A percentile compares a stretch with the other conserved stretches of the same genome.
phyloP scores from a whole-genome alignment of 2,113 vertebrate species.

The Conger conger region DNA sequence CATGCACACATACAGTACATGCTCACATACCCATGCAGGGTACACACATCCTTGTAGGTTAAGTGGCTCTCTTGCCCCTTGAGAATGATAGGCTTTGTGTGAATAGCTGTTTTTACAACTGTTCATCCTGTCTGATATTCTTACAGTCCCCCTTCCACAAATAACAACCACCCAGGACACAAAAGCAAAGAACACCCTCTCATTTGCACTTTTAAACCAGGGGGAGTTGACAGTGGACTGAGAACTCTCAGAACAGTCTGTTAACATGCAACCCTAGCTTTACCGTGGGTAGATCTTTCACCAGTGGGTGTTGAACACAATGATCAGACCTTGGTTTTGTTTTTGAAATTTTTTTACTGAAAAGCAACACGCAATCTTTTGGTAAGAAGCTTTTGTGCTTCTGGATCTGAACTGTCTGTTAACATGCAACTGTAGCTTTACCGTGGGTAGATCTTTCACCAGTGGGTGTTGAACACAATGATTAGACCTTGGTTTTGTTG shows the following conservation, averaged over 20 bases:
- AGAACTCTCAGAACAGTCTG: conserved; percentile 48
- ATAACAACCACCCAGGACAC: conserved; percentile 30
- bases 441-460: background rate
- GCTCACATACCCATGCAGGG: conserved; percentile 19
- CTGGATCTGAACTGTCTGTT: conserved; percentile 22
- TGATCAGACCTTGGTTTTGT: background rate
- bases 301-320: background rate
- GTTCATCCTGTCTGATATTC: conserved; percentile 36
- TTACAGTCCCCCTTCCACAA: conserved; percentile 31
- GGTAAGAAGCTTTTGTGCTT: background rate
- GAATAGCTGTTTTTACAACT: conserved; percentile 48
- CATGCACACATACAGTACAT: conserved; percentile 23
- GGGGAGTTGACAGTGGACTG: conserved; percentile 44
- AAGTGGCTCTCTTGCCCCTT: background rate
- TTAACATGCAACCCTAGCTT: background rate
- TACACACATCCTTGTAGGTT: conserved; percentile 7
- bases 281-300: background rate
- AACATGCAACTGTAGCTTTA: background rate
- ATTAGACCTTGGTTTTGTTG: background rate
- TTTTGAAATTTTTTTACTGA: background rate
- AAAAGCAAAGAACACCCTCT: conserved; percentile 19
- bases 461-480: background rate
- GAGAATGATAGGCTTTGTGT: background rate
- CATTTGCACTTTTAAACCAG: conserved; percentile 1
- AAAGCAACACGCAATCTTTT: background rate